A percentile compares a stretch with the other conserved stretches of the same genome.
These are phyloP conservation scores for Idaea aversata DNA, from an alignment of 2,888 invertebrate genomes.

Conservation along the genomic window DNA sequence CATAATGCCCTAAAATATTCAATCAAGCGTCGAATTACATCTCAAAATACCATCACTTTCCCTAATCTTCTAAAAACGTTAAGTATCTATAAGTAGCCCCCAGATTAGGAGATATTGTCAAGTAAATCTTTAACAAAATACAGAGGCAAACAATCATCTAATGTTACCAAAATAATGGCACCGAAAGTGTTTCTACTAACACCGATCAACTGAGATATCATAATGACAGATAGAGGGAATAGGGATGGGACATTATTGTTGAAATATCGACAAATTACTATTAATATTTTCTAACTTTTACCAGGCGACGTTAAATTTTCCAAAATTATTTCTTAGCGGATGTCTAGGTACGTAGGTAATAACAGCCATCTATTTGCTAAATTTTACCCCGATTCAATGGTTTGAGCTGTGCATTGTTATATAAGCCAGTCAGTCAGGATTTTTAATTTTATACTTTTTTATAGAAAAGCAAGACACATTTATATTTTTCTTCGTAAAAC, in stretches of 20 bases:
- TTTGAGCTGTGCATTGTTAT: too few relatives aligned
- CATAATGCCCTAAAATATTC: slow-evolving; percentile 4
- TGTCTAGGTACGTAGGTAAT: too few relatives aligned
- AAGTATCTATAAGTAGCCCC: slow-evolving; percentile 27
- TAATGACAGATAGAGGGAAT: slow-evolving; percentile 18
- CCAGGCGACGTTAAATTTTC: too few relatives aligned
- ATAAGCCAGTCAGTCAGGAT: too few relatives aligned
- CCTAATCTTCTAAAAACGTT: slow-evolving; percentile 15
- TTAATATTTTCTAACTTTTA: too few relatives aligned
- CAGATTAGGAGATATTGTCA: slow-evolving; percentile 18
- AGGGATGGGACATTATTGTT: slow-evolving; percentile 14
- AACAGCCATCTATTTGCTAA: too few relatives aligned
- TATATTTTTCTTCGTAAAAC: too few relatives aligned
- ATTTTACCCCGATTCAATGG: too few relatives aligned
- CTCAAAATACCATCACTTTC: slow-evolving; percentile 11
- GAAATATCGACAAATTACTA: background rate
- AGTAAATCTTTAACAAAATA: slow-evolving; percentile 21
- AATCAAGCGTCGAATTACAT: slow-evolving; percentile 3
- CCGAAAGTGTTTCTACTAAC: slow-evolving; percentile 56
- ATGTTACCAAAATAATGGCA: slow-evolving; percentile 56
- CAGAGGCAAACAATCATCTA: slow-evolving; percentile 41
- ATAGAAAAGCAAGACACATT: too few relatives aligned
- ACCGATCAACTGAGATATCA: slow-evolving; percentile 41
- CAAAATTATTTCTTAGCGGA: too few relatives aligned
- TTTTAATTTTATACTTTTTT: too few relatives aligned